phyloP scores from a whole-genome alignment of 1,140 invertebrate species.

The Hycleus cichorii region DNA sequence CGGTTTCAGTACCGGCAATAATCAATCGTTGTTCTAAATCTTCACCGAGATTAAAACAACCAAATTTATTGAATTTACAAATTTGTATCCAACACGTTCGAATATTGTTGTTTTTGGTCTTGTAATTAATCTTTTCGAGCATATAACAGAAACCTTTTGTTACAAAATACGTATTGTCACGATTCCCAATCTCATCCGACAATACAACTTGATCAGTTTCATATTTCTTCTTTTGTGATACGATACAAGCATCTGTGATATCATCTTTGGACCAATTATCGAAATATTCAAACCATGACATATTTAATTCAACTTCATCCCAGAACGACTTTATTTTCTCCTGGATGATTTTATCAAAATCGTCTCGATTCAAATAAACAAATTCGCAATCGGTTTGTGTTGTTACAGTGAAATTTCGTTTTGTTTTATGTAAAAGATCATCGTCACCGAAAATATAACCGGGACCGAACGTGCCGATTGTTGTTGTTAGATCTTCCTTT shows the following conservation, averaged over 20 bases:
- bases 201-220: constrained; percentile 49
- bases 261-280: constrained; percentile 50
- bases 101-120: constrained; percentile 38
- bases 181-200: constrained; percentile 53
- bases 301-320: constrained; percentile 49
- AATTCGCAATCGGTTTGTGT: constrained; percentile 40
- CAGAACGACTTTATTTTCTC: constrained; percentile 50
- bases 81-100: constrained; percentile 44
- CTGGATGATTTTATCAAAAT: constrained; percentile 54
- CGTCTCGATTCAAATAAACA: constrained; percentile 31
- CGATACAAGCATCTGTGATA: constrained; percentile 54
- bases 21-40: constrained; percentile 52
- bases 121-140: constrained; percentile 47
- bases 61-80: constrained; percentile 42
- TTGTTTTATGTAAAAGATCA: constrained; percentile 51
- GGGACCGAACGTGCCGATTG: constrained; percentile 25
- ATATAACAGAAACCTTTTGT: constrained; percentile 53
- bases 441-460: constrained; percentile 58
- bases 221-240: constrained; percentile 52
- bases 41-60: constrained; percentile 50
- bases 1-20: constrained; percentile 46
- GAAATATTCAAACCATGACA: constrained; percentile 57
- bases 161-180: constrained; percentile 57
- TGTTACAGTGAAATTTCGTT: constrained; percentile 49
- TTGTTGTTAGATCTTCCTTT: constrained; percentile 40